Percentiles rank a stretch among this genome's conserved stretches.
phyloP scores from a whole-genome alignment of 1,140 invertebrate genomes.

The Latrodectus geometricus region DNA sequence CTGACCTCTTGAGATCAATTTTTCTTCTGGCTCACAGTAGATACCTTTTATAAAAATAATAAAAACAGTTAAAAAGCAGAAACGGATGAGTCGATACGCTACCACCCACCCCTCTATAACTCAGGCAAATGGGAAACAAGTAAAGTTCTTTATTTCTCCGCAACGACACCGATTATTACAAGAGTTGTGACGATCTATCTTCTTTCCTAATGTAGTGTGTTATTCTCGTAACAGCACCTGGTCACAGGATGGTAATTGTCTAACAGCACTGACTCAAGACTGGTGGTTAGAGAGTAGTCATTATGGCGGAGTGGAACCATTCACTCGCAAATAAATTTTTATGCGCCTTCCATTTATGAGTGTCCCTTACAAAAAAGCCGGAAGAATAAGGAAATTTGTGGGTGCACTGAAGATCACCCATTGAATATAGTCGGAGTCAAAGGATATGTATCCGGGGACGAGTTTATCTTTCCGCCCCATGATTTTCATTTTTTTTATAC shows the following conservation, averaged over 20 bases:
- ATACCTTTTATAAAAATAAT: too few species aligned
- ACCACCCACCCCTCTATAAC: conserved; percentile 1
- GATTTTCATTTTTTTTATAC: too few species aligned
- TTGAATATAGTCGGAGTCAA: too few species aligned
- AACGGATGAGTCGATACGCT: background rate
- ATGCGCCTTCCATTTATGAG: background rate
- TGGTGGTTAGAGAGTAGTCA: background rate
- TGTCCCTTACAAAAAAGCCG: background rate
- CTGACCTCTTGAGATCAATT: conserved; percentile 40
- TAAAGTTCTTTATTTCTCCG: conserved; percentile 26
- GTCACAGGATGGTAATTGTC: too few species aligned
- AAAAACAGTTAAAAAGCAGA: conserved; percentile 30
- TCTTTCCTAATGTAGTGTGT: conserved; percentile 21
- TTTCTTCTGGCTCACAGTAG: conserved; percentile 23
- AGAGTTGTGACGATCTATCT: conserved; percentile 28
- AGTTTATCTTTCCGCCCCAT: too few species aligned
- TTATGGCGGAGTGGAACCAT: conserved; percentile 5
- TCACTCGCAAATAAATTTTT: background rate
- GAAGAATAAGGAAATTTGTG: conserved; percentile 28
- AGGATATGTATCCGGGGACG: too few species aligned
- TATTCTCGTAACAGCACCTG: conserved; percentile 20
- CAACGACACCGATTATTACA: conserved; percentile 42
- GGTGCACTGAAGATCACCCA: background rate
- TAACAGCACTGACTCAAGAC: background rate
- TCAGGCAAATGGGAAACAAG: background rate